Percentiles rank a stretch among this genome's conserved stretches.
These are phyloP conservation scores for Odontophorus gujanensis DNA, from an alignment of 2,113 vertebrate genomes.

Conservation along the genomic window DNA sequence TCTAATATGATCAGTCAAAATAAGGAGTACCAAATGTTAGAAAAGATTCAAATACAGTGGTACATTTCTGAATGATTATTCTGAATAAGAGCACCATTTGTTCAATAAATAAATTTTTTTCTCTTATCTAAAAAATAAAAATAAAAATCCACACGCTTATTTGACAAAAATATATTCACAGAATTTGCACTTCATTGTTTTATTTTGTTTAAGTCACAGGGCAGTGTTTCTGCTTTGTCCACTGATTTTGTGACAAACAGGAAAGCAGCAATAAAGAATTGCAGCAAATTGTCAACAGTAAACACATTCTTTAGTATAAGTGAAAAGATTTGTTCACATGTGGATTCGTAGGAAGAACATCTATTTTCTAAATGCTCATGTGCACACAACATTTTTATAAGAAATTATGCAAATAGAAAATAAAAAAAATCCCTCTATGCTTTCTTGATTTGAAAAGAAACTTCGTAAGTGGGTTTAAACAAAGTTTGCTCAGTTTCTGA, in stretches of 20 bases:
- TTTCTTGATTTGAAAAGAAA: neutral
- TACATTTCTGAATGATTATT: neutral
- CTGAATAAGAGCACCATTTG: neutral
- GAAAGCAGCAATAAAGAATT: neutral
- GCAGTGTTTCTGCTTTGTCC: neutral
- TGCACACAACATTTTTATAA: neutral
- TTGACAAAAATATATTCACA: neutral
- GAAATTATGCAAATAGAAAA: neutral
- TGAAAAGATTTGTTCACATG: neutral
- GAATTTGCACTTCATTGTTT: neutral
- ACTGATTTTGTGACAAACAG: neutral
- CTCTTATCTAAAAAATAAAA: neutral
- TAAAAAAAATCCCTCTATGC: neutral
- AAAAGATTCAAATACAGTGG: neutral
- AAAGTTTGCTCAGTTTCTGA: neutral
- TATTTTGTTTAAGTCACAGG: neutral
- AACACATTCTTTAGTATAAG: neutral
- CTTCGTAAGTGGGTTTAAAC: neutral
- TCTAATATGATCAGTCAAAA: neutral
- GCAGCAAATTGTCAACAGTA: neutral
- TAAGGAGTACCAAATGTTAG: neutral
- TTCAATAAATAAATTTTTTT: neutral
- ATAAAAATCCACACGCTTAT: neutral
- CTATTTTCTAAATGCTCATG: neutral
- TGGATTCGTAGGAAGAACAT: neutral